These are phyloP conservation scores for Hemiscyllium ocellatum DNA, from an alignment of 2,113 vertebrate species.

Conservation along the genomic window DNA sequence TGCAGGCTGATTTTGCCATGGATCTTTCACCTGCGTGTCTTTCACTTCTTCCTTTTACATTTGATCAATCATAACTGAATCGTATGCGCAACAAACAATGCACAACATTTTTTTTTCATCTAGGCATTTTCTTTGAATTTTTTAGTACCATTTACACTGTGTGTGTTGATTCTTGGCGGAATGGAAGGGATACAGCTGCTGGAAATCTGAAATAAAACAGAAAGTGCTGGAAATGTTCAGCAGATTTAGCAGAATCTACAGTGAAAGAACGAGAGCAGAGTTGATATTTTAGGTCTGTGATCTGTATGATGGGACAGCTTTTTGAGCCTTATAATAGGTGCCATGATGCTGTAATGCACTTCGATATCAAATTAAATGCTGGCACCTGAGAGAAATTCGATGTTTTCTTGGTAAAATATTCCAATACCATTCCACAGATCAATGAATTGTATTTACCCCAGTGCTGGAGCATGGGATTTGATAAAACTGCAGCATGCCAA, in stretches of 20 bases:
- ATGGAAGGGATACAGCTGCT: background rate
- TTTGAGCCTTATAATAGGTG: background rate
- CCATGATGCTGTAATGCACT: background rate
- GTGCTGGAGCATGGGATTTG: background rate
- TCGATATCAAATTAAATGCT: background rate
- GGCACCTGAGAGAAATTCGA: background rate
- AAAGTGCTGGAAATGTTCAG: background rate
- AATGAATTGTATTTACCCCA: background rate
- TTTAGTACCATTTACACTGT: conserved; percentile 31
- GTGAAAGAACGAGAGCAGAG: background rate
- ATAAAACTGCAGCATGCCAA: background rate
- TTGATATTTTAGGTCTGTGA: background rate
- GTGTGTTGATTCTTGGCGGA: background rate
- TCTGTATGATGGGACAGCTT: background rate
- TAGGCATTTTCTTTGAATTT: conserved; percentile 10
- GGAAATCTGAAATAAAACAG: background rate
- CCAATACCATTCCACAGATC: background rate
- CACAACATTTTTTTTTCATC: background rate
- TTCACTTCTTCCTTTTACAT: conserved; percentile 20
- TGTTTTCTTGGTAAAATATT: background rate
- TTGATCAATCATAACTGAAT: conserved; percentile 36
- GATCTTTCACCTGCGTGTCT: conserved; percentile 39
- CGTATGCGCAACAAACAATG: background rate
- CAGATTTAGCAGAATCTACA: background rate
- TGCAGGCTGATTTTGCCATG: conserved; percentile 50